phyloP scores from a whole-genome alignment of 2,888 invertebrate genomes.

The Microplitis deprimator region DNA sequence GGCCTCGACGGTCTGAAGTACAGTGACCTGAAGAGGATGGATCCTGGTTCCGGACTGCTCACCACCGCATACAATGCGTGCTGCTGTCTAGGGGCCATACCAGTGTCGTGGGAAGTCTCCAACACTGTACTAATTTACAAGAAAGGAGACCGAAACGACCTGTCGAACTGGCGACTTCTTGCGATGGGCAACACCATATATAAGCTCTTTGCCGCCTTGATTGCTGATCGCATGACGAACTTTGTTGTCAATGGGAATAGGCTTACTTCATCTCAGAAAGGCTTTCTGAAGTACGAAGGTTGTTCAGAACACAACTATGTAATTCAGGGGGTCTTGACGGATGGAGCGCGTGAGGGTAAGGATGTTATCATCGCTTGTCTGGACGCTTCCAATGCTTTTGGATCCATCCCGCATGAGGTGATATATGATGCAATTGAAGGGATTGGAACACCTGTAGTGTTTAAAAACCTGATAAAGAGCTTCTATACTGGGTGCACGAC shows the following conservation, averaged over 20 bases:
- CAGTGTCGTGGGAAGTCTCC: too few species aligned
- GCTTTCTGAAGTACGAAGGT: slow-evolving; percentile 59
- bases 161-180: slow-evolving; percentile 61
- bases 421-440: slow-evolving; percentile 50
- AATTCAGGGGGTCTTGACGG: slow-evolving; percentile 52
- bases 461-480: slow-evolving; percentile 39
- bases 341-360: slow-evolving; percentile 42
- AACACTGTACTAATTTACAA: too few species aligned
- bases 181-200: slow-evolving; percentile 54
- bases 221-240: slow-evolving; percentile 51
- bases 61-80: too few species aligned
- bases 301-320: slow-evolving; percentile 60
- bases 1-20: too few species aligned
- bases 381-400: slow-evolving; percentile 67
- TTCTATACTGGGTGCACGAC: slow-evolving; percentile 49
- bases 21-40: too few species aligned
- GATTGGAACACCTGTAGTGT: slow-evolving; percentile 42
- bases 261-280: slow-evolving; percentile 56
- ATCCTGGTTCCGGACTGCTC: too few species aligned
- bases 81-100: too few species aligned
- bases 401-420: slow-evolving; percentile 61
- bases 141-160: slow-evolving; percentile 42
- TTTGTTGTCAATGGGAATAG: background rate
- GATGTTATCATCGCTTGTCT: slow-evolving; percentile 61
- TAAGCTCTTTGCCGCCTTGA: slow-evolving; percentile 52